Evolutionary conservation across 2,797 vertebrate species (phyloP).

Genomic region (Apogon hyalosoma): DNA sequence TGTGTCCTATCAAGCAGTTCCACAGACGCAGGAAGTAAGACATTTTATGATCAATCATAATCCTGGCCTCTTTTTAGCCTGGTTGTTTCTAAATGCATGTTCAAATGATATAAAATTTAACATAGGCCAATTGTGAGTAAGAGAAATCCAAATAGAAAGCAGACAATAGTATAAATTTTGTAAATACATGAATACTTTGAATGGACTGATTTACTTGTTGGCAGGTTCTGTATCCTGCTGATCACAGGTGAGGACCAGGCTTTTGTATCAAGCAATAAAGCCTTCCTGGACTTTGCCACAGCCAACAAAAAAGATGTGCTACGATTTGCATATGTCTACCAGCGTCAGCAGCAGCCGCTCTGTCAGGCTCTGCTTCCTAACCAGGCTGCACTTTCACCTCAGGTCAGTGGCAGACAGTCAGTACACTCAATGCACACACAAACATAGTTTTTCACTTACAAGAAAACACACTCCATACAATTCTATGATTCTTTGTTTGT

Average conservation of each 20-base stretch:
- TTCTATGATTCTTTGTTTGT: background rate
- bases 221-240: slow-evolving; percentile 93
- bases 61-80: background rate
- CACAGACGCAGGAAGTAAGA: slow-evolving; percentile 88
- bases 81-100: background rate
- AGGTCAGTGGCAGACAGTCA: slow-evolving; percentile 68
- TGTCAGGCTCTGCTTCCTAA: slow-evolving; percentile 85
- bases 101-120: background rate
- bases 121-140: background rate
- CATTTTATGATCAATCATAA: background rate
- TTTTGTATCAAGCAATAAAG: slow-evolving; percentile 83
- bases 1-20: slow-evolving; percentile 94
- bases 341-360: slow-evolving; percentile 88
- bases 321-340: slow-evolving; percentile 91
- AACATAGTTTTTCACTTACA: background rate
- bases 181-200: background rate
- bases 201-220: slow-evolving; percentile 1
- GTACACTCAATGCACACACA: background rate
- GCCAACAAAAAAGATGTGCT: slow-evolving; percentile 91
- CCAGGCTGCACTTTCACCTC: slow-evolving; percentile 73
- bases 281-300: slow-evolving; percentile 92
- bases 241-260: slow-evolving; percentile 87
- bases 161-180: background rate
- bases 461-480: too few species aligned
- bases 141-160: background rate